Conservation (phyloP, 2,113 vertebrate species). For the Engystomops pustulosus region DNA sequence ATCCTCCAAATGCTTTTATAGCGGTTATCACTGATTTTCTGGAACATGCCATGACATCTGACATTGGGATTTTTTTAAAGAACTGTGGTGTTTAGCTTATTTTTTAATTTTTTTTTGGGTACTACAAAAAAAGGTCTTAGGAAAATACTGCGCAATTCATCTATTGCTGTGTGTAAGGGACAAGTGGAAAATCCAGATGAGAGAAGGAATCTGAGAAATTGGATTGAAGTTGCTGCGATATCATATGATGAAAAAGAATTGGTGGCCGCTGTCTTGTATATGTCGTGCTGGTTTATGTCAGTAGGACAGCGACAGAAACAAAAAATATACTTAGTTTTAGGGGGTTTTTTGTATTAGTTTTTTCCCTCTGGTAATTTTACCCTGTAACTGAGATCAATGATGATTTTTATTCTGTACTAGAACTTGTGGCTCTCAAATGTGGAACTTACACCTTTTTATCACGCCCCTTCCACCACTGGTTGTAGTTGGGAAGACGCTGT, state of each 20-base stretch:
- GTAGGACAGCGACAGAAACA: neutral
- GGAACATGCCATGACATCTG: too few species aligned
- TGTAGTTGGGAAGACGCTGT: too few species aligned
- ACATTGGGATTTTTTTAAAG: too few species aligned
- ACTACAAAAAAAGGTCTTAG: neutral
- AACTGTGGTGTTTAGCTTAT: constrained; percentile 30
- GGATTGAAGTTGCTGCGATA: neutral
- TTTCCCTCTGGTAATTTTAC: neutral
- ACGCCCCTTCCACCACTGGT: too few species aligned
- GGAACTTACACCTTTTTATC: too few species aligned
- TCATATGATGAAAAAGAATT: neutral
- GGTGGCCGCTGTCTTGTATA: neutral
- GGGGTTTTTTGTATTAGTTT: neutral
- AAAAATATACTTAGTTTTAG: neutral
- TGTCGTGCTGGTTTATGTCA: neutral
- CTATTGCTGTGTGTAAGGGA: neutral
- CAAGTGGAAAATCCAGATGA: neutral
- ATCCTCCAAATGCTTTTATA: too few species aligned
- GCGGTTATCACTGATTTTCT: neutral
- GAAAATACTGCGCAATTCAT: neutral
- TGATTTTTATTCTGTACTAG: neutral
- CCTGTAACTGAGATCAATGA: neutral
- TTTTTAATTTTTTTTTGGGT: too few species aligned
- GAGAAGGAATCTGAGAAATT: neutral
- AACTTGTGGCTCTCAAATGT: too few species aligned